Evolutionary conservation across 1,140 invertebrate species (phyloP).

Genomic region (Bombus breviceps): DNA sequence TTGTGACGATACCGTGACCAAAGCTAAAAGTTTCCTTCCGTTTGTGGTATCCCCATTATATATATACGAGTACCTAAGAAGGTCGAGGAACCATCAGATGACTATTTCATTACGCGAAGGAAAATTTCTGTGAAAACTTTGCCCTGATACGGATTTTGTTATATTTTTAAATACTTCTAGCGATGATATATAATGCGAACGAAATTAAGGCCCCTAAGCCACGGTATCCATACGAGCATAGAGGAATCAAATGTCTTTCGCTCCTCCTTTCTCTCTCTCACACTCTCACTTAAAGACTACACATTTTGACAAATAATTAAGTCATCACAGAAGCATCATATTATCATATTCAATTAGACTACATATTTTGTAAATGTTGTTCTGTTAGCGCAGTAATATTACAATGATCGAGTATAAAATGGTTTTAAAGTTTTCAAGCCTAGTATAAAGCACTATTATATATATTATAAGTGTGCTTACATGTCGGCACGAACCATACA

Average conservation of each 20-base stretch:
- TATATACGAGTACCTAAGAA: slow-evolving; percentile 32
- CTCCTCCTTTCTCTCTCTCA: slow-evolving; percentile 37
- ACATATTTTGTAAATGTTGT: slow-evolving; percentile 75
- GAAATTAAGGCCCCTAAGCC: slow-evolving; percentile 57
- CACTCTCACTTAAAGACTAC: slow-evolving; percentile 66
- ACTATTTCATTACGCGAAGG: slow-evolving; percentile 14
- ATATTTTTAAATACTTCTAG: slow-evolving; percentile 33
- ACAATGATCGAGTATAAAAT: slow-evolving; percentile 82
- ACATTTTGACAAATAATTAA: slow-evolving; percentile 79
- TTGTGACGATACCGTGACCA: slow-evolving; percentile 55
- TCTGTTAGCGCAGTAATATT: slow-evolving; percentile 77
- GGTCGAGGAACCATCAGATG: slow-evolving; percentile 25
- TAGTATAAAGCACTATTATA: slow-evolving; percentile 81
- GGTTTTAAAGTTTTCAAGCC: slow-evolving; percentile 78
- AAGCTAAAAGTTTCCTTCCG: slow-evolving; percentile 32
- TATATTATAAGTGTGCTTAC: slow-evolving; percentile 65
- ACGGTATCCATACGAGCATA: slow-evolving; percentile 61
- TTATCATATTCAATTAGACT: slow-evolving; percentile 79
- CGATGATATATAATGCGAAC: slow-evolving; percentile 52
- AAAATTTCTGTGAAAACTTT: slow-evolving; percentile 21
- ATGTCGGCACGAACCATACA: slow-evolving; percentile 64
- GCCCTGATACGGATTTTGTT: slow-evolving; percentile 11
- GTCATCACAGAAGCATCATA: slow-evolving; percentile 82
- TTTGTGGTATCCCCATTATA: slow-evolving; percentile 4
- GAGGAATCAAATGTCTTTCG: slow-evolving; percentile 57